Base-by-base conservation (phyloP, 1,140 invertebrate genomes). In the Tetragnatha versicolor region DNA sequence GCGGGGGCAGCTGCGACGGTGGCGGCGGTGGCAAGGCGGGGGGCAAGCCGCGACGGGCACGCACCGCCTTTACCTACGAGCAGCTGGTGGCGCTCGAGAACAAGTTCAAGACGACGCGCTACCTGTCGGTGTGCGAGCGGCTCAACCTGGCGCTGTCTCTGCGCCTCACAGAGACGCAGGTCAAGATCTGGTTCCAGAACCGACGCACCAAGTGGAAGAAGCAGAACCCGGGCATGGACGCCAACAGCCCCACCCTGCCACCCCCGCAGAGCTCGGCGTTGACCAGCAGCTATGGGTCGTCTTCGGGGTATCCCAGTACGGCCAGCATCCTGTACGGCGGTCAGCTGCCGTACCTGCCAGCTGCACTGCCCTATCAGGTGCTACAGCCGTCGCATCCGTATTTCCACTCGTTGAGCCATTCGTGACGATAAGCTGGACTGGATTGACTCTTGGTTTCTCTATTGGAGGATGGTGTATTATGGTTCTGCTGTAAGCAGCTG, bases 131-230 rank as follows among this genome's bases (percentile, higher is more conserved):
- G 3, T 99, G 97, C 84, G 98, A 99, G 87, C 88, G 98, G 79
- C 89, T 99, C 2, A 99, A 99, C 85, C 87, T 99, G 49, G 98
- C 98, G 0, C 87, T 99, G 37, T 95, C 94, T 37, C 87, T 99
- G 10, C 95, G 94, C 82, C 88, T 99, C 35, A 99, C 97, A 0
- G 98, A 99, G 87, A 99, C 98, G 2, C 98, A 99, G 89, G 95
- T 98, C 53, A 97, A 97, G 87, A 97, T 97, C 79, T 97, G 95
- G 95, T 97, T 97, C 84, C 95, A 97, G 87, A 99, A 99, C 85
- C 89, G 97, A 0, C 90, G 97, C 53, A 99, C 97, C 81, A 99
- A 99, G 86, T 99, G 97, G 97, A 99, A 99, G 89, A 99, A 99
- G 84, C 97, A 99, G 85, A 99, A 99, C 85, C 97, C 97, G 0